A percentile compares a stretch with the other conserved stretches of the same genome.
These are phyloP conservation scores for Lordiphosa fenestrarum DNA, from an alignment of 2,888 invertebrate genomes.

Conservation along the genomic window DNA sequence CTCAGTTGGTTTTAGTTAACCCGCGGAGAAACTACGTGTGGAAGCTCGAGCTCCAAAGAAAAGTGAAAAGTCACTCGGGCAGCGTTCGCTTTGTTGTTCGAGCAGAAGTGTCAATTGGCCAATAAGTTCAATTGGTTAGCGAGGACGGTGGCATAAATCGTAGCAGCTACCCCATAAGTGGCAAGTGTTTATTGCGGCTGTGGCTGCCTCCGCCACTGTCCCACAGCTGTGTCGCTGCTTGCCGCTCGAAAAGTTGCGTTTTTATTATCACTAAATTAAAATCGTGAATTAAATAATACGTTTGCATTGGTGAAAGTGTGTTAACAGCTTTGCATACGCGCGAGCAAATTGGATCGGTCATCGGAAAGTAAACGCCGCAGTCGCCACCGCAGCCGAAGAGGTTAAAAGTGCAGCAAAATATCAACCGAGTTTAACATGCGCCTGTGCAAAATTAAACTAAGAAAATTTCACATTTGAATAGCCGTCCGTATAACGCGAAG, in stretches of 20 bases:
- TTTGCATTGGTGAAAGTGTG: slow-evolving; percentile 69
- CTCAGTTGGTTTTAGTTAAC: slow-evolving; percentile 54
- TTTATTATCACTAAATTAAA: slow-evolving; percentile 42
- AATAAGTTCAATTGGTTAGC: slow-evolving; percentile 18
- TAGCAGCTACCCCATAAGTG: slow-evolving; percentile 11
- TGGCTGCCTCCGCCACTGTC: not conserved
- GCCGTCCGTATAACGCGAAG: not conserved
- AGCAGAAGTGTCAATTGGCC: slow-evolving; percentile 23
- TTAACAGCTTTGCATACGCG: slow-evolving; percentile 55
- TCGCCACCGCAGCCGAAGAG: slow-evolving; percentile 3
- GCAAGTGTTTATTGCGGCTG: slow-evolving; percentile 9
- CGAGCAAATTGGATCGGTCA: slow-evolving; percentile 5
- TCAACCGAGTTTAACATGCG: slow-evolving; percentile 5
- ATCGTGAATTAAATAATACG: slow-evolving; percentile 54
- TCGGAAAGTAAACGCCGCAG: slow-evolving; percentile 4
- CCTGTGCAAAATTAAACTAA: slow-evolving; percentile 8
- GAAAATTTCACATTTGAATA: slow-evolving; percentile 11
- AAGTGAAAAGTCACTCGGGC: slow-evolving; percentile 32
- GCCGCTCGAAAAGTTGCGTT: slow-evolving; percentile 26
- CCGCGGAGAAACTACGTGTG: slow-evolving; percentile 57
- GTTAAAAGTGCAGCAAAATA: slow-evolving; percentile 16
- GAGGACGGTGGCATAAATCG: not conserved
- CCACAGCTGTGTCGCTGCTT: slow-evolving; percentile 1
- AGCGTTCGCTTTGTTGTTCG: slow-evolving; percentile 1
- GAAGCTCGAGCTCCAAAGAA: slow-evolving; percentile 15